A percentile compares a stretch with the other conserved stretches of the same genome.
Evolutionary conservation across 2,113 vertebrate species (phyloP).

Genomic region (Phyllostomus discolor): DNA sequence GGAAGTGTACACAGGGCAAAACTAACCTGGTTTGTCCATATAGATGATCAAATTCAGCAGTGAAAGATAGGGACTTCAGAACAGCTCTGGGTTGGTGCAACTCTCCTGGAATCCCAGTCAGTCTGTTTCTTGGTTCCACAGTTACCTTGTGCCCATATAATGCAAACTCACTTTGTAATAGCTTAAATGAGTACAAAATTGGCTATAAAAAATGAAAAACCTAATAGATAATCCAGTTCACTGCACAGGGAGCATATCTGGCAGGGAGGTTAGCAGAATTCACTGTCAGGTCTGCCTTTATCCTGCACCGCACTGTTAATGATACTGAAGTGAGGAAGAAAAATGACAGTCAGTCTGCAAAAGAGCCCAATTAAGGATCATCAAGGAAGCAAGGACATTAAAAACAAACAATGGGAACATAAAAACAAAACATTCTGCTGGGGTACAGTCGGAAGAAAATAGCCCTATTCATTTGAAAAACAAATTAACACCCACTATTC

Average conservation of each 20-base stretch:
- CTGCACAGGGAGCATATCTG: background rate
- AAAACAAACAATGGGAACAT: background rate
- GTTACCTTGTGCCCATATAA: constrained; percentile 6
- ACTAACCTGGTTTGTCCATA: background rate
- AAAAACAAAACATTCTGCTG: constrained; percentile 13
- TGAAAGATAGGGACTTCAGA: background rate
- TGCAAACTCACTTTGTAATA: constrained; percentile 23
- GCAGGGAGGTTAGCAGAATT: background rate
- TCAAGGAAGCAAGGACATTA: constrained; percentile 30
- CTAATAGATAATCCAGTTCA: constrained; percentile 16
- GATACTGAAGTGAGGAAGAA: background rate
- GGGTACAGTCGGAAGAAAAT: background rate
- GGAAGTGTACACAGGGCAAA: background rate
- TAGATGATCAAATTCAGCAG: background rate
- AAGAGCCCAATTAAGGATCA: background rate
- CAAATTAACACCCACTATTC: constrained; percentile 10
- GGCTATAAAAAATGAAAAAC: background rate
- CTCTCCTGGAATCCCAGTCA: background rate
- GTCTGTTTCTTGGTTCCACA: background rate
- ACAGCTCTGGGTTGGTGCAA: background rate
- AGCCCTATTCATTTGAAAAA: constrained; percentile 16
- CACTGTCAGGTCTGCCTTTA: background rate
- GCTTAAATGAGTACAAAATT: constrained; percentile 33
- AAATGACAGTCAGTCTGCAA: background rate
- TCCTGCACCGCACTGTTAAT: constrained; percentile 24